These are phyloP conservation scores for Xestia xanthographa DNA, from an alignment of 2,888 invertebrate species.

Conservation along the genomic window DNA sequence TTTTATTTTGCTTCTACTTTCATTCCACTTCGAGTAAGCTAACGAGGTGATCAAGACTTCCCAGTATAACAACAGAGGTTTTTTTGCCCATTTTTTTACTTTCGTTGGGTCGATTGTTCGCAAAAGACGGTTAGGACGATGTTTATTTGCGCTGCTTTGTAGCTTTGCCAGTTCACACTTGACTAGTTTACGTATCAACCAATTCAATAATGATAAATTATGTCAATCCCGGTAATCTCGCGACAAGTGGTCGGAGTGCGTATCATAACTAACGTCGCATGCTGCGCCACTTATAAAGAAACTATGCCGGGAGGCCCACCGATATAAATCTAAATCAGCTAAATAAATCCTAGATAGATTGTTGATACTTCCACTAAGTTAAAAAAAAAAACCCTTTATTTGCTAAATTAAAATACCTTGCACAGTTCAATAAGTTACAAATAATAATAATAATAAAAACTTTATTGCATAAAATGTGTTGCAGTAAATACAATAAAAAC, in stretches of 20 bases:
- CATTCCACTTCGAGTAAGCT: neutral
- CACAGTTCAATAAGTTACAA: no score
- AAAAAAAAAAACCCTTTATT: no score
- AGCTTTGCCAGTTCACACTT: neutral
- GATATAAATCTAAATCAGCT: neutral
- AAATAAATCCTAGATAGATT: neutral
- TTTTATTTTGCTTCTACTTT: neutral
- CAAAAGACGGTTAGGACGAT: no score
- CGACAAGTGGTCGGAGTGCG: conserved; percentile 13
- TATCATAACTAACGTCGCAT: conserved; percentile 9
- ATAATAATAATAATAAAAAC: no score
- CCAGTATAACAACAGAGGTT: no score
- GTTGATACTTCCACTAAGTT: neutral
- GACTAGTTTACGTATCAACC: neutral
- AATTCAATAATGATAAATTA: neutral
- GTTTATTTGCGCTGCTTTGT: neutral
- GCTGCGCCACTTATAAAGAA: neutral
- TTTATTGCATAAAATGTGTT: no score
- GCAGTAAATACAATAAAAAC: no score
- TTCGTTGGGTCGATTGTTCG: no score
- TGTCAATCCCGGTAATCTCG: conserved; percentile 14
- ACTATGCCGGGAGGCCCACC: neutral
- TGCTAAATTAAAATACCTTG: no score
- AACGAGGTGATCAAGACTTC: neutral
- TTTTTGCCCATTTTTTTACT: no score